These are phyloP conservation scores for Phyllostomus hastatus DNA, from an alignment of 2,113 vertebrate species.

Conservation along the genomic window DNA sequence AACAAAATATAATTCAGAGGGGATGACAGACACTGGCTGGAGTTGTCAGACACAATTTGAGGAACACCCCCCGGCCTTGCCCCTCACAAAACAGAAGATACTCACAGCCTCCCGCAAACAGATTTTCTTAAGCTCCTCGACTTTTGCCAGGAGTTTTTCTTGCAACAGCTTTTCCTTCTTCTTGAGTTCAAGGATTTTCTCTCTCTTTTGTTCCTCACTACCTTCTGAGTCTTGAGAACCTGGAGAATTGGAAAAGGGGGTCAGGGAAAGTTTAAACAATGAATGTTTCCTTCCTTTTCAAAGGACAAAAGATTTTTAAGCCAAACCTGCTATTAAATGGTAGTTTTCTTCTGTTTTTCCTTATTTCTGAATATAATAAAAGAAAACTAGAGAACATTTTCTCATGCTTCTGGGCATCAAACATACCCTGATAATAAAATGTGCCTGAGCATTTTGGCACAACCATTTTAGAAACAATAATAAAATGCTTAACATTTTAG, in stretches of 20 bases:
- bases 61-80: fast-evolving
- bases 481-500: conserved; percentile 3
- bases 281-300: conserved; percentile 30
- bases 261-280: not conserved
- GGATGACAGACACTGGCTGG: not conserved
- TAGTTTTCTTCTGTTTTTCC: conserved; percentile 41
- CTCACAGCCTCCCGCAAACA: conserved; percentile 97
- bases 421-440: conserved; percentile 19
- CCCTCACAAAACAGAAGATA: not conserved
- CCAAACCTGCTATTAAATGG: not conserved
- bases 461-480: not conserved
- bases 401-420: conserved; percentile 50
- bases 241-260: conserved; percentile 55
- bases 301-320: conserved; percentile 19
- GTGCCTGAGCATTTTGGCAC: not conserved
- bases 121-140: conserved; percentile 94
- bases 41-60: not conserved
- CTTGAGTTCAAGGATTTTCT: conserved; percentile 93
- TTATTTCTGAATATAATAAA: conserved; percentile 67
- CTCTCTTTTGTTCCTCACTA: conserved; percentile 94
- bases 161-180: conserved; percentile 92
- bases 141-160: conserved; percentile 88
- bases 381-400: conserved; percentile 57
- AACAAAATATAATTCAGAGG: conserved; percentile 37
- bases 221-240: conserved; percentile 94